These are phyloP conservation scores for Gymnoscopelus microlampas DNA, from an alignment of 2,797 vertebrate genomes.

Conservation along the genomic window DNA sequence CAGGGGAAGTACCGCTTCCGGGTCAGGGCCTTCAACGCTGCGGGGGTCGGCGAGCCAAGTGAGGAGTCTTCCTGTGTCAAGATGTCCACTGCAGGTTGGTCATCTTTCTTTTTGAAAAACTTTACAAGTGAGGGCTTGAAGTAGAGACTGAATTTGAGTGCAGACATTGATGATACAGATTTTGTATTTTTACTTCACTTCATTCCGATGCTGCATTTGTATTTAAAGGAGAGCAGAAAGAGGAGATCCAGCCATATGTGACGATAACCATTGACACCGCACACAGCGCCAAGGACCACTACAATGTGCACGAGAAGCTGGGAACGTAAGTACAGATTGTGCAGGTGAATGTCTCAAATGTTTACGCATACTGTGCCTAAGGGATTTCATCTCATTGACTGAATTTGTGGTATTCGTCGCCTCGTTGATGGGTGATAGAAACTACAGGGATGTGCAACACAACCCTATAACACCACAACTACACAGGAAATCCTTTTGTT, in stretches of 20 bases:
- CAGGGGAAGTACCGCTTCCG: constrained; percentile 78
- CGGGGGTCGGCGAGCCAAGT: constrained; percentile 79
- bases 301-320: constrained; percentile 84
- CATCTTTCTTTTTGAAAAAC: background rate
- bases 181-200: background rate
- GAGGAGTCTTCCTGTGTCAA: constrained; percentile 72
- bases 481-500: too few species aligned
- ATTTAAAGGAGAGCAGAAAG: constrained; percentile 51
- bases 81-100: constrained; percentile 74
- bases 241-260: constrained; percentile 45
- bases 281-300: constrained; percentile 79
- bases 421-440: too few species aligned
- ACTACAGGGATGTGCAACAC: too few species aligned
- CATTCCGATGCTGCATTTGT: constrained; percentile 15
- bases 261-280: constrained; percentile 75
- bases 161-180: too few species aligned
- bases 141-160: background rate
- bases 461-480: too few species aligned
- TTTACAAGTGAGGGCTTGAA: background rate
- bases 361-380: too few species aligned
- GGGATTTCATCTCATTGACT: too few species aligned
- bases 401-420: too few species aligned
- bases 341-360: background rate
- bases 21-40: constrained; percentile 78
- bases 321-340: constrained; percentile 83